Conservation (phyloP, 2,113 vertebrate species). For the Ahaetulla prasina region DNA sequence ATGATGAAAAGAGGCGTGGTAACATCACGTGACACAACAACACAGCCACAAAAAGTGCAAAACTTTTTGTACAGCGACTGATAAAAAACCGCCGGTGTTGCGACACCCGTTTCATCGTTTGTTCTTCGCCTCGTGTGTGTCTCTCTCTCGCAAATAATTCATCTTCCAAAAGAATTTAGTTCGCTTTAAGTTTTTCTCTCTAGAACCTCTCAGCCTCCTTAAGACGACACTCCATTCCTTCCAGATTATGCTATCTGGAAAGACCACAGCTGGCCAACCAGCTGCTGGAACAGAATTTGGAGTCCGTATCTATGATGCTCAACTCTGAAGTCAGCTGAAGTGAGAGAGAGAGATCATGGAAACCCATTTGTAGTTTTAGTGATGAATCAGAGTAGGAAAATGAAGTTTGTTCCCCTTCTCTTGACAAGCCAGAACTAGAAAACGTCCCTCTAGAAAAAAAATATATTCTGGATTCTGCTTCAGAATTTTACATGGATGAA, state of each 20-base stretch:
- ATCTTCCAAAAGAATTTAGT: not conserved
- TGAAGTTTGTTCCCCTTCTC: not conserved
- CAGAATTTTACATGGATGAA: not conserved
- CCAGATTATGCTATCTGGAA: not conserved
- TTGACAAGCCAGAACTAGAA: not conserved
- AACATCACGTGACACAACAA: not conserved
- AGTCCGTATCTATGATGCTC: not conserved
- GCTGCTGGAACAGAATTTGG: not conserved
- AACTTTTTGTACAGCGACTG: too few species aligned
- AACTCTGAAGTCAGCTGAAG: not conserved
- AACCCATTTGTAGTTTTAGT: not conserved
- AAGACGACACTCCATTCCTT: not conserved
- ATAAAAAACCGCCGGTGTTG: too few species aligned
- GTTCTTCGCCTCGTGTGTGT: not conserved
- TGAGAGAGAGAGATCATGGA: not conserved
- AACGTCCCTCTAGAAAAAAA: not conserved
- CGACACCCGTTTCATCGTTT: not conserved
- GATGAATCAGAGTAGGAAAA: not conserved
- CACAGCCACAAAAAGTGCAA: not conserved
- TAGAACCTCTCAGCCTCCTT: not conserved
- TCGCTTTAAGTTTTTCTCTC: not conserved
- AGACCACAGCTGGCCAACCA: not conserved
- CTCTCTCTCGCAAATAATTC: not conserved
- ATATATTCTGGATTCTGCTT: not conserved
- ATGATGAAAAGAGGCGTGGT: not conserved